A percentile compares a stretch with the other conserved stretches of the same genome.
phyloP scores from a whole-genome alignment of 2,797 vertebrate genomes.

The Fringilla coelebs region DNA sequence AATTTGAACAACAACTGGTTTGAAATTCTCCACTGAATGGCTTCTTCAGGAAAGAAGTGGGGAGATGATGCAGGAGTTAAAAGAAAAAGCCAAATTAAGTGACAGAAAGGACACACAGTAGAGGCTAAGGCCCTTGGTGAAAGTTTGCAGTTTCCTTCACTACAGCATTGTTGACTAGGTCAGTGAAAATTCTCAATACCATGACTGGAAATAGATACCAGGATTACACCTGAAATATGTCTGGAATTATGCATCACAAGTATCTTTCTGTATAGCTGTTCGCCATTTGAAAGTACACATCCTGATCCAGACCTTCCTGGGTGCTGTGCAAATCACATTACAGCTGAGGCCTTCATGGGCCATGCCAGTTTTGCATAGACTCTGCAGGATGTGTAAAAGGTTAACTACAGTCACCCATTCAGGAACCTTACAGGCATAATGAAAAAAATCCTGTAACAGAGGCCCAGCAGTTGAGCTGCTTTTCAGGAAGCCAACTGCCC shows the following conservation, averaged over 20 bases:
- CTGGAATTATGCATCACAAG: neutral
- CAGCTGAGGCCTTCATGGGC: neutral
- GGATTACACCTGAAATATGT: neutral
- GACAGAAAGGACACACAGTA: neutral
- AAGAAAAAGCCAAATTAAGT: neutral
- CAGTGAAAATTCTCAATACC: neutral
- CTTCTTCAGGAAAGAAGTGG: neutral
- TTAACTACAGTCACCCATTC: neutral
- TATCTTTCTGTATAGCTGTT: neutral
- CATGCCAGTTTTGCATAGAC: fast-evolving
- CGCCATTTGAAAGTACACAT: neutral
- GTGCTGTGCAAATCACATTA: neutral
- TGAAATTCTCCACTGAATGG: neutral
- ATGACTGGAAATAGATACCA: neutral
- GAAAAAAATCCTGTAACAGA: neutral
- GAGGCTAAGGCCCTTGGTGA: neutral
- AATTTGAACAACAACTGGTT: neutral
- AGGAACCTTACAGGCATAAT: neutral
- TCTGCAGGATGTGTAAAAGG: neutral
- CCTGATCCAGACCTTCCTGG: fast-evolving
- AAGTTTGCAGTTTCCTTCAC: neutral
- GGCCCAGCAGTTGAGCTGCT: neutral
- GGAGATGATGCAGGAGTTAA: neutral
- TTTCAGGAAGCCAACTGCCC: neutral
- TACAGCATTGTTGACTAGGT: neutral